Evolutionary conservation across 2,888 invertebrate genomes (phyloP).

Genomic region (Rhagophthalmus giganteus): DNA sequence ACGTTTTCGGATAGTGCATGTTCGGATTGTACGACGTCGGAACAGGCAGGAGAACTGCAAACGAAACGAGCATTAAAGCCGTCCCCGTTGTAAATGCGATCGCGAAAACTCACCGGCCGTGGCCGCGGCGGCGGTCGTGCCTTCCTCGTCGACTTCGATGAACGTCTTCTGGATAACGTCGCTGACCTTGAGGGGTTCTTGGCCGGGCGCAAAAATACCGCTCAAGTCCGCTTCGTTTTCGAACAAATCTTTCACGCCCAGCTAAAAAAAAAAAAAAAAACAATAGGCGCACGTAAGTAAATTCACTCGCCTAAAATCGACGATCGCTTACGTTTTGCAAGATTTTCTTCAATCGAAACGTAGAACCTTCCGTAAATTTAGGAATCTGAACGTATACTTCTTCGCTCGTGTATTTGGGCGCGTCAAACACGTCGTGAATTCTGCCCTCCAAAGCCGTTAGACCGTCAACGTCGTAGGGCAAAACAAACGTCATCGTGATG

Average conservation of each 20-base stretch:
- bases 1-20: not conserved
- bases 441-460: slow-evolving; percentile 22
- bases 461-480: slow-evolving; percentile 31
- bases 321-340: slow-evolving; percentile 61
- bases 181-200: slow-evolving; percentile 37
- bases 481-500: slow-evolving; percentile 34
- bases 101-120: not conserved
- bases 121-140: slow-evolving; percentile 51
- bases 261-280: slow-evolving; percentile 36
- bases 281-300: not conserved
- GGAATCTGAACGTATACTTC: slow-evolving; percentile 32
- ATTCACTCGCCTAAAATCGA: not conserved
- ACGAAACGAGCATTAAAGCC: not conserved
- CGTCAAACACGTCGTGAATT: slow-evolving; percentile 22
- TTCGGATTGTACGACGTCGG: too few species aligned
- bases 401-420: slow-evolving; percentile 9
- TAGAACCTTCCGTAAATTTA: slow-evolving; percentile 32
- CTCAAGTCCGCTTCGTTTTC: slow-evolving; percentile 37
- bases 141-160: slow-evolving; percentile 49
- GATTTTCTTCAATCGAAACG: slow-evolving; percentile 58
- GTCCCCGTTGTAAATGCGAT: not conserved
- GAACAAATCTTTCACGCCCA: slow-evolving; percentile 34
- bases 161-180: slow-evolving; percentile 49
- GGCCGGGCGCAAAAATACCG: slow-evolving; percentile 39
- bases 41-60: not conserved